Evolutionary conservation across 2,113 vertebrate genomes (phyloP), one percentile per base, ranked within the genome.

Genomic region (Enhydra lutris): DNA sequence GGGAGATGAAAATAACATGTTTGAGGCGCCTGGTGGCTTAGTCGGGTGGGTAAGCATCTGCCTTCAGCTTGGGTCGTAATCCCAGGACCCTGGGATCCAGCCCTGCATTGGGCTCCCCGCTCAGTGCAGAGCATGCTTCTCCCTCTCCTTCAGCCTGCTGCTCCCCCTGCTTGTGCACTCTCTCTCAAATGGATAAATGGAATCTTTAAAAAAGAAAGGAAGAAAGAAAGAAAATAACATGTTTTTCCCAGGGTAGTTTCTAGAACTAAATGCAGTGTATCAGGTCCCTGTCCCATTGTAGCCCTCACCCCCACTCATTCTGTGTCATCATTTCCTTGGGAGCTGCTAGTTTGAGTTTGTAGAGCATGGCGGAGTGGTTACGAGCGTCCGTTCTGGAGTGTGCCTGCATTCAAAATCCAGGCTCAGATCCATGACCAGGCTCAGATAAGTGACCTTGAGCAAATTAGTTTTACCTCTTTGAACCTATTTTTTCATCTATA

Each of bases 31-130:
- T 20, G 67, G 18, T 69, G 67, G 34, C 67, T 69, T 9, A 21
- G 67, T 17, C 1, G 4, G 34, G n/a, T 69, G 4, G 34, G 20
- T 69, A 20, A 69, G 67, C 8, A 3, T 36, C 34, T 69, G 65
- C 67, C 18, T 9, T 69, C 1, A 18, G 7, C 34, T 36, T n/a
- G 8, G 67, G 67, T n/a, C 7, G 4, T 36, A 34, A 36, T 36
- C 34, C 67, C n/a, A 36, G n/a, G 34, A n/a, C 20, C 34, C 18
- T 21, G 67, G 67, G 67, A 36, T 69, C 67, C 7, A 69, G 34
- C n/a, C 18, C 8, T 0, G 4, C 34, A 69, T 69, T 0, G 0
- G 34, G 34, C 18, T 36, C 65, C 34, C 34, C 7, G 7, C 7
- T n/a, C 18, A 34, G 63, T 15, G 14, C 13, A 15, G 34, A 69